Conservation (phyloP, 2,888 invertebrate species). For the Bibio marci region DNA sequence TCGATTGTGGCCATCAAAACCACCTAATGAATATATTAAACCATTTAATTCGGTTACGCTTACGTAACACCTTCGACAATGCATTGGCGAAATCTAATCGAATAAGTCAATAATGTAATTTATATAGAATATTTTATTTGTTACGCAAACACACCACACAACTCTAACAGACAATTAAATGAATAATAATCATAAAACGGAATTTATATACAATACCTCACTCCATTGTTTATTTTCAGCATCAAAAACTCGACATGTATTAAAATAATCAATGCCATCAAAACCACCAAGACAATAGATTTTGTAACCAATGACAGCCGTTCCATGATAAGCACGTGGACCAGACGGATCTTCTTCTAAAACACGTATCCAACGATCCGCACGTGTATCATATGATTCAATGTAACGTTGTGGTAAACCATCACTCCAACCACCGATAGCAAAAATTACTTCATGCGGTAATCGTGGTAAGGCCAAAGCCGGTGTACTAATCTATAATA, state of each 20-base stretch:
- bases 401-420: slow-evolving; percentile 41
- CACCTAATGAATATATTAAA: slow-evolving; percentile 74
- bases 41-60: slow-evolving; percentile 64
- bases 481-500: slow-evolving; percentile 44
- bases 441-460: slow-evolving; percentile 79
- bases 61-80: slow-evolving; percentile 71
- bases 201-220: slow-evolving; percentile 44
- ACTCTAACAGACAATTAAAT: no score
- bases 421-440: slow-evolving; percentile 61
- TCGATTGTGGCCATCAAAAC: slow-evolving; percentile 71
- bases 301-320: slow-evolving; percentile 65
- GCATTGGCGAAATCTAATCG: slow-evolving; percentile 64
- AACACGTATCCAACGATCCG: slow-evolving; percentile 65
- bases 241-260: slow-evolving; percentile 74
- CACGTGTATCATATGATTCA: slow-evolving; percentile 77
- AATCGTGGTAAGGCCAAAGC: slow-evolving; percentile 67
- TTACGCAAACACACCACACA: neutral
- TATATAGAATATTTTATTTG: slow-evolving; percentile 1
- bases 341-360: slow-evolving; percentile 62
- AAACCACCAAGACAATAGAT: slow-evolving; percentile 88
- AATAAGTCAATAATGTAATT: slow-evolving; percentile 5
- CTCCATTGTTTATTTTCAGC: slow-evolving; percentile 71
- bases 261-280: slow-evolving; percentile 66
- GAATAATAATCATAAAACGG: neutral
- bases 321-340: slow-evolving; percentile 86